Conservation (phyloP, 2,888 invertebrate species). For the Zygothrica quintamaculata region DNA sequence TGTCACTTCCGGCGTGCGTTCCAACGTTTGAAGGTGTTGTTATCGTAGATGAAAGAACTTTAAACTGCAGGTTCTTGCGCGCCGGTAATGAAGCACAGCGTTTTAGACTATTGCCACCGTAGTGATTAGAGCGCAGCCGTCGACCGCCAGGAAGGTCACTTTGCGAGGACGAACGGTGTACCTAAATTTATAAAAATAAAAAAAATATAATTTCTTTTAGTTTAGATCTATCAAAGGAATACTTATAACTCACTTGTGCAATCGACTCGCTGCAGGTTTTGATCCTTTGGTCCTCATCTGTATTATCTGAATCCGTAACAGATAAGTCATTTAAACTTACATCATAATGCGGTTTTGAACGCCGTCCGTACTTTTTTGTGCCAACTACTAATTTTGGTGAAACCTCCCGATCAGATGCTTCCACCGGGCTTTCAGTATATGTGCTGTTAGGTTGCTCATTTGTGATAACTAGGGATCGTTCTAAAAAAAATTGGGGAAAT, state of each 20-base stretch:
- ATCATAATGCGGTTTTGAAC: conserved; percentile 87
- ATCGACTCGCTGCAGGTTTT: conserved; percentile 63
- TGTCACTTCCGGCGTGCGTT: conserved; percentile 27
- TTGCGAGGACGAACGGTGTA: conserved; percentile 86
- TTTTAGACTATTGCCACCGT: conserved; percentile 85
- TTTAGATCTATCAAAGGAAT: neutral
- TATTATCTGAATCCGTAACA: conserved; percentile 83
- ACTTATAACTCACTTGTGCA: conserved; percentile 39
- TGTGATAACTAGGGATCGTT: conserved; percentile 77
- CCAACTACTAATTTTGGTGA: conserved; percentile 90
- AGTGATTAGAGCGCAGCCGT: conserved; percentile 81
- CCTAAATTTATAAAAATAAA: conserved; percentile 74
- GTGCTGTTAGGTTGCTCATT: conserved; percentile 62
- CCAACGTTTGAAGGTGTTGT: conserved; percentile 42
- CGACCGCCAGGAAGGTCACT: conserved; percentile 86
- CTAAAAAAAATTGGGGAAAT: conserved; percentile 50
- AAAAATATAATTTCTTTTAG: neutral
- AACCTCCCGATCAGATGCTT: conserved; percentile 88
- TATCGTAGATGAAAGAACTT: conserved; percentile 39
- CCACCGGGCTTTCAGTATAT: conserved; percentile 81
- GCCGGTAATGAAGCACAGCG: conserved; percentile 86
- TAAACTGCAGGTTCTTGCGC: conserved; percentile 75
- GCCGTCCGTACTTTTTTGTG: conserved; percentile 90
- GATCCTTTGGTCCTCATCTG: conserved; percentile 74
- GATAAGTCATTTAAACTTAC: conserved; percentile 55